Evolutionary conservation across 2,113 vertebrate species (phyloP).

Genomic region (Aspidoscelis tigris): DNA sequence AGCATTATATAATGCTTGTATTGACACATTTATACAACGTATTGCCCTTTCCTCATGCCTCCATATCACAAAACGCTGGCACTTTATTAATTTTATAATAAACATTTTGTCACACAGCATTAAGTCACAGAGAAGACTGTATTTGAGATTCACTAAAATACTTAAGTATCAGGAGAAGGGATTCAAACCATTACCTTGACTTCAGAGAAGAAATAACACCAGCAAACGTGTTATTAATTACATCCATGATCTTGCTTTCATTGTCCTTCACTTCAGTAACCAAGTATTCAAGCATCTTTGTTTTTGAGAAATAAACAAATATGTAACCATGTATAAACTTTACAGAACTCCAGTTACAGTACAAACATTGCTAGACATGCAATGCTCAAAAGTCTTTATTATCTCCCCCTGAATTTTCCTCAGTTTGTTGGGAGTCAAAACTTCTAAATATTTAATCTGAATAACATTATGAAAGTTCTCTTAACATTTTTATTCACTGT

Average conservation of each 20-base stretch:
- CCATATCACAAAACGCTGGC: not conserved
- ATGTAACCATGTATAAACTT: conserved; percentile 5
- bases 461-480: not conserved
- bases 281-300: conserved; percentile 68
- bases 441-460: too few species aligned
- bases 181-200: conserved; percentile 71
- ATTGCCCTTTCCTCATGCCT: not conserved
- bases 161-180: not conserved
- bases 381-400: not conserved
- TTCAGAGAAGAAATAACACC: conserved; percentile 66
- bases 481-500: not conserved
- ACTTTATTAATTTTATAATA: not conserved
- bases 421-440: too few species aligned
- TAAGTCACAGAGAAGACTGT: conserved; percentile 38
- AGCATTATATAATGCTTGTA: not conserved
- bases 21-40: not conserved
- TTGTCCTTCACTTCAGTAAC: conserved; percentile 65
- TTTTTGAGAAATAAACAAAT: conserved; percentile 30
- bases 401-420: not conserved
- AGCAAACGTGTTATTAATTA: conserved; percentile 64
- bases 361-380: not conserved
- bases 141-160: conserved; percentile 30
- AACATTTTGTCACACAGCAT: conserved; percentile 11
- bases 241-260: conserved; percentile 52
- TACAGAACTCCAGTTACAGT: conserved; percentile 1